Conservation (phyloP, 2,888 invertebrate species). For the Cinara cedri region DNA sequence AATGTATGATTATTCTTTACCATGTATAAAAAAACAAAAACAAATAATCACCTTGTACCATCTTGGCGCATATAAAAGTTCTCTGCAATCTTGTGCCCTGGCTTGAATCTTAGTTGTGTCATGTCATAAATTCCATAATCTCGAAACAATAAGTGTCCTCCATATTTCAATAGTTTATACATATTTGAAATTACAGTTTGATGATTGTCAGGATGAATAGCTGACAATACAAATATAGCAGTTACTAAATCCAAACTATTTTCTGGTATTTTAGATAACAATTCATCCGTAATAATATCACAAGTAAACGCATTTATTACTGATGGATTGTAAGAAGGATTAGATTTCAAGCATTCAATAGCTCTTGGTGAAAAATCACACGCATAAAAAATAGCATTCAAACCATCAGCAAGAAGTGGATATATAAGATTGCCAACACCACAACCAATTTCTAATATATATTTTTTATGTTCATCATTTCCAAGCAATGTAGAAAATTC, state of each 20-base stretch:
- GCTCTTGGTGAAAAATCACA: slow-evolving; percentile 95
- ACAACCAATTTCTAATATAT: slow-evolving; percentile 85
- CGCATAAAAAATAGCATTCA: slow-evolving; percentile 76
- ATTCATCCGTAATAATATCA: slow-evolving; percentile 77
- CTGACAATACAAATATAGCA: slow-evolving; percentile 92
- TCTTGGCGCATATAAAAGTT: slow-evolving; percentile 96
- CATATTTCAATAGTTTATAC: slow-evolving; percentile 71
- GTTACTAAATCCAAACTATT: slow-evolving; percentile 79
- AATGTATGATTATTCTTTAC: neutral
- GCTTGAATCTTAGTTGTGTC: slow-evolving; percentile 92
- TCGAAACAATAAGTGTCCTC: slow-evolving; percentile 83
- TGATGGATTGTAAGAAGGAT: slow-evolving; percentile 70
- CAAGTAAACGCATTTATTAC: slow-evolving; percentile 80
- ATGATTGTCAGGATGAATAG: slow-evolving; percentile 89
- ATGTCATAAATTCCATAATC: slow-evolving; percentile 96
- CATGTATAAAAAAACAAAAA: neutral
- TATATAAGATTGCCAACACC: slow-evolving; percentile 97
- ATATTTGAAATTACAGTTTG: slow-evolving; percentile 70
- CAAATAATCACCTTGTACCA: slow-evolving; percentile 77
- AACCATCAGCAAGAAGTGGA: slow-evolving; percentile 80
- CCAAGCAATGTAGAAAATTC: slow-evolving; percentile 85
- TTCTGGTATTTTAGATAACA: slow-evolving; percentile 64
- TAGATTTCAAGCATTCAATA: slow-evolving; percentile 78
- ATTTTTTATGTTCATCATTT: slow-evolving; percentile 65
- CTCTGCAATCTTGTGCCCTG: slow-evolving; percentile 89